Conservation (phyloP, 2,113 vertebrate species). For the Carassius auratus region DNA sequence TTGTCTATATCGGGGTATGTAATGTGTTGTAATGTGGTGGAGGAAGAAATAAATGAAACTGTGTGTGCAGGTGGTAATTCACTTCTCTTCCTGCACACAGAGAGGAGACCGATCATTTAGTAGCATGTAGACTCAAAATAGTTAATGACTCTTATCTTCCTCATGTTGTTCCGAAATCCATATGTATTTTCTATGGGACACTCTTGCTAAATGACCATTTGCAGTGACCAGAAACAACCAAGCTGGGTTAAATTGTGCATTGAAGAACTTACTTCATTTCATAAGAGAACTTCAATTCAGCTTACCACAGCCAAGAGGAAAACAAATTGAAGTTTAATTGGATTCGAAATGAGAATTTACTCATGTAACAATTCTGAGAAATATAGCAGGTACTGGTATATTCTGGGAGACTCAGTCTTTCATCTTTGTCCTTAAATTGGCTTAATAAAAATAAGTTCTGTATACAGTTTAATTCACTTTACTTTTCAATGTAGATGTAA, state of each 20-base stretch:
- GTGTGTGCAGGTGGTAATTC: neutral
- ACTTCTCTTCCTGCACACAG: neutral
- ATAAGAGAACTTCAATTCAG: neutral
- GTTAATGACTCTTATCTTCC: neutral
- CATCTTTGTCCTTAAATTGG: neutral
- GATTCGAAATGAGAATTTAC: neutral
- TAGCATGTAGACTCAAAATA: neutral
- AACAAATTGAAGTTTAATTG: neutral
- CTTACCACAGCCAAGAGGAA: neutral
- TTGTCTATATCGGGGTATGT: constrained; percentile 70
- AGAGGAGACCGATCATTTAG: neutral
- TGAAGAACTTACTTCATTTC: neutral
- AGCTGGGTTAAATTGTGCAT: too few species aligned
- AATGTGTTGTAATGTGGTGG: neutral
- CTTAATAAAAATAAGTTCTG: neutral
- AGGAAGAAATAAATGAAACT: constrained; percentile 9
- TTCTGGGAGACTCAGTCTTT: neutral
- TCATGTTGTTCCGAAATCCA: neutral
- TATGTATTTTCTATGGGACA: neutral
- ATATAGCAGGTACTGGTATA: neutral
- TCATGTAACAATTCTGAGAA: neutral
- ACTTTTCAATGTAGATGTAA: neutral
- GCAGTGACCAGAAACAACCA: too few species aligned
- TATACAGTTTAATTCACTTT: neutral
- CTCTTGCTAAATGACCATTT: neutral